These are phyloP conservation scores for Phlogophora meticulosa DNA, from an alignment of 2,888 invertebrate species.

Conservation along the genomic window DNA sequence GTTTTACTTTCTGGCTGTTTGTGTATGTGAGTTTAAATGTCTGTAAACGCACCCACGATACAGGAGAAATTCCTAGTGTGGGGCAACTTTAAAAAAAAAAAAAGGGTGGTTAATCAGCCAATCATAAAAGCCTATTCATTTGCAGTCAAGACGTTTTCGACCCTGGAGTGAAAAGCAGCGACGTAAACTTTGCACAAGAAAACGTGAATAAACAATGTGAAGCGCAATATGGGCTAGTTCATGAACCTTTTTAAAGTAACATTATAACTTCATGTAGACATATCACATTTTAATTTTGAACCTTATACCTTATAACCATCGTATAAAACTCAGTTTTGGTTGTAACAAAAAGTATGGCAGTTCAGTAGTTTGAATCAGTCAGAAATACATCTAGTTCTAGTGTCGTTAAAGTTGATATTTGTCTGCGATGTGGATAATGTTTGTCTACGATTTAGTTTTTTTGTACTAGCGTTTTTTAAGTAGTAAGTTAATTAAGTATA, in stretches of 20 bases:
- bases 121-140: not conserved
- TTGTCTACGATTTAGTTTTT: not conserved
- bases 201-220: slow-evolving; percentile 30
- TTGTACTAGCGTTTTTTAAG: not conserved
- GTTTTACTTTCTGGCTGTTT: no score
- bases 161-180: slow-evolving; percentile 26
- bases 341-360: not conserved
- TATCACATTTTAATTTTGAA: not conserved
- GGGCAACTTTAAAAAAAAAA: no score
- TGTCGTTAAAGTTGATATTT: not conserved
- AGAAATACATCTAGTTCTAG: not conserved
- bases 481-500: no score
- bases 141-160: slow-evolving; percentile 40
- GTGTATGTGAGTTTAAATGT: no score
- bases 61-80: no score
- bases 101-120: no score
- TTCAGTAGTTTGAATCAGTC: not conserved
- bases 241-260: slow-evolving; percentile 9
- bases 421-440: not conserved
- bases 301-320: not conserved
- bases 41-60: no score
- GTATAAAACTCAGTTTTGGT: not conserved
- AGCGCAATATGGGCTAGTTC: slow-evolving; percentile 48
- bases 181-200: slow-evolving; percentile 33
- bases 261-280: slow-evolving; percentile 4